Percentiles rank a stretch among this genome's conserved stretches.
Evolutionary conservation across 2,113 vertebrate species (phyloP).

Genomic region (Lucifuga dentata): DNA sequence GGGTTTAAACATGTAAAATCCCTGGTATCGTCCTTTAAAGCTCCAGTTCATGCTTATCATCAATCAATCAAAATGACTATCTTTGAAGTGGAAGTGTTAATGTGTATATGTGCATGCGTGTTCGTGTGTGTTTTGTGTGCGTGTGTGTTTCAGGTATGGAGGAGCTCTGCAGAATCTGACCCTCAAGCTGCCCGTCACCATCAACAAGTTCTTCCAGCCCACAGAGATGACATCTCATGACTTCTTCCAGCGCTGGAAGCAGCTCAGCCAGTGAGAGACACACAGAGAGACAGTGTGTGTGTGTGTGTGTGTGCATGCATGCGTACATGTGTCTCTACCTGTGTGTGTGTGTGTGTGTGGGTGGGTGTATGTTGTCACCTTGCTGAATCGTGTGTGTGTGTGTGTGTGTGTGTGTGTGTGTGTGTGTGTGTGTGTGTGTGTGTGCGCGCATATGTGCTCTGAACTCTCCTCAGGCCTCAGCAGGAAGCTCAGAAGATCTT

Average conservation of each 20-base stretch:
- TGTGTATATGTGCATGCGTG: neutral
- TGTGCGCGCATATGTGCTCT: neutral
- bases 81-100: too few species aligned
- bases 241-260: constrained; percentile 96
- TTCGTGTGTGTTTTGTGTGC: neutral
- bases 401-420: neutral
- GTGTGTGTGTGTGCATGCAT: too few species aligned
- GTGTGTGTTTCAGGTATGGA: constrained; percentile 84
- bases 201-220: constrained; percentile 96
- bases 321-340: too few species aligned
- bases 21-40: too few species aligned
- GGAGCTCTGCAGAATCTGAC: constrained; percentile 90
- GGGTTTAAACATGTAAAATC: too few species aligned
- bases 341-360: neutral
- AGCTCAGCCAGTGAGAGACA: constrained; percentile 95
- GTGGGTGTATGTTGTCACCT: too few species aligned
- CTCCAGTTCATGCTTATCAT: too few species aligned
- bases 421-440: neutral
- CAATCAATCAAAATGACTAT: too few species aligned
- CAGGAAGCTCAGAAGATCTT: constrained; percentile 96
- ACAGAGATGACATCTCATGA: constrained; percentile 93
- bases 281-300: too few species aligned
- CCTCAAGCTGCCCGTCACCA: constrained; percentile 90
- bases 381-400: too few species aligned
- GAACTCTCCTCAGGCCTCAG: constrained; percentile 82